A percentile compares a stretch with the other conserved stretches of the same genome.
These are phyloP conservation scores for Nyctibius bracteatus DNA, from an alignment of 2,113 vertebrate genomes.

Conservation along the genomic window DNA sequence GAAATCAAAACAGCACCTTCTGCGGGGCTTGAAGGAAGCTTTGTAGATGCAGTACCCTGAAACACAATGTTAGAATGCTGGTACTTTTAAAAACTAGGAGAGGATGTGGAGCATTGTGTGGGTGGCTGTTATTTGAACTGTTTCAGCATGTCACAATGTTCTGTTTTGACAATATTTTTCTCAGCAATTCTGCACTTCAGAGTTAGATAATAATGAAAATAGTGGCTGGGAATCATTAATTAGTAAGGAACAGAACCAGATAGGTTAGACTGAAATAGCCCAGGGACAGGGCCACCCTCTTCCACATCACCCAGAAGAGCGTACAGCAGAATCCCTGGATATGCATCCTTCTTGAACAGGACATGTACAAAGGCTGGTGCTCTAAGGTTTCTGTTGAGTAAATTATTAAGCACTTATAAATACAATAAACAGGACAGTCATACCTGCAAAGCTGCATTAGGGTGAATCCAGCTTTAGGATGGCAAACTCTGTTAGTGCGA, in stretches of 20 bases:
- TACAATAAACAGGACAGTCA: background rate
- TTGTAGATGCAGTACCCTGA: background rate
- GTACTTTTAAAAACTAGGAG: background rate
- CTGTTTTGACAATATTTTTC: background rate
- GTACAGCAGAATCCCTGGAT: background rate
- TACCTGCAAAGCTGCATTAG: background rate
- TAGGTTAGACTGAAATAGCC: background rate
- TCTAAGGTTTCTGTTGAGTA: background rate
- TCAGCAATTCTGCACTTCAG: background rate
- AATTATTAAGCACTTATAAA: background rate
- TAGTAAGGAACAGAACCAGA: background rate
- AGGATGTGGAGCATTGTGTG: background rate
- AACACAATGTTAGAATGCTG: background rate
- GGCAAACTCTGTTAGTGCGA: background rate
- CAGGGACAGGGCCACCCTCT: background rate
- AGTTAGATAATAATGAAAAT: background rate
- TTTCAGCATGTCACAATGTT: background rate
- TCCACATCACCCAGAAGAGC: background rate
- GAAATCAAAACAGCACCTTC: background rate
- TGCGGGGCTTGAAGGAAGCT: background rate
- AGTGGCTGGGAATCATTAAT: background rate
- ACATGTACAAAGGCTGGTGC: background rate
- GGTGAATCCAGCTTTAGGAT: background rate
- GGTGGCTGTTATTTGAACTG: background rate
- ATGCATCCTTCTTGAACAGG: background rate